Conservation (phyloP, 2,888 invertebrate genomes). For the Drosophila melanocephala region DNA sequence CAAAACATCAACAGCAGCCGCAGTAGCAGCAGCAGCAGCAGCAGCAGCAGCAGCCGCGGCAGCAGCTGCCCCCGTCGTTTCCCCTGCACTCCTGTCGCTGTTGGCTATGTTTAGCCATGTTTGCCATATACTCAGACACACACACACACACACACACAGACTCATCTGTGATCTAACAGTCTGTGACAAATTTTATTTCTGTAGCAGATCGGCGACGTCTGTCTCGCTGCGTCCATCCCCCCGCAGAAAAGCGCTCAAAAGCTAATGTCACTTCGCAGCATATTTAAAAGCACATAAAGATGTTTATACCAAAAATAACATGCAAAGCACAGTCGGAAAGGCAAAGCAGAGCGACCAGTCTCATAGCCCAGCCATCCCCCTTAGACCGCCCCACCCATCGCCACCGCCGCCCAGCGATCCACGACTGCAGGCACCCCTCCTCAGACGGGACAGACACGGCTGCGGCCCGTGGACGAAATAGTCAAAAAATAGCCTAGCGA, state of each 20-base stretch:
- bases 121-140: slow-evolving; percentile 42
- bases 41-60: slow-evolving; percentile 57
- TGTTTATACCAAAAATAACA: slow-evolving; percentile 80
- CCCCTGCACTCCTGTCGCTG: slow-evolving; percentile 34
- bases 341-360: slow-evolving; percentile 30
- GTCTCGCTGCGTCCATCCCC: slow-evolving; percentile 35
- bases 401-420: slow-evolving; percentile 4
- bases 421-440: slow-evolving; percentile 8
- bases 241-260: slow-evolving; percentile 55
- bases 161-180: slow-evolving; percentile 73
- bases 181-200: slow-evolving; percentile 80
- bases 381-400: not conserved
- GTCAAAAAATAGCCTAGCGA: slow-evolving; percentile 74
- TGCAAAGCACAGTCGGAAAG: slow-evolving; percentile 33
- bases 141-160: slow-evolving; percentile 25
- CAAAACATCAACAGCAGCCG: slow-evolving; percentile 71
- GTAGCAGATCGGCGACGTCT: slow-evolving; percentile 77
- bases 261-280: slow-evolving; percentile 81
- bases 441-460: slow-evolving; percentile 43
- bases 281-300: slow-evolving; percentile 82
- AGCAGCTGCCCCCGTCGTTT: slow-evolving; percentile 25
- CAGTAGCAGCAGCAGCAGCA: slow-evolving; percentile 29
- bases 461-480: slow-evolving; percentile 65
- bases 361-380: not conserved
- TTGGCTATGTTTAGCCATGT: slow-evolving; percentile 65